Evolutionary conservation across 2,797 vertebrate species (phyloP), one percentile per base, ranked within the genome.

Genomic region (Pangasius mekongensis): DNA sequence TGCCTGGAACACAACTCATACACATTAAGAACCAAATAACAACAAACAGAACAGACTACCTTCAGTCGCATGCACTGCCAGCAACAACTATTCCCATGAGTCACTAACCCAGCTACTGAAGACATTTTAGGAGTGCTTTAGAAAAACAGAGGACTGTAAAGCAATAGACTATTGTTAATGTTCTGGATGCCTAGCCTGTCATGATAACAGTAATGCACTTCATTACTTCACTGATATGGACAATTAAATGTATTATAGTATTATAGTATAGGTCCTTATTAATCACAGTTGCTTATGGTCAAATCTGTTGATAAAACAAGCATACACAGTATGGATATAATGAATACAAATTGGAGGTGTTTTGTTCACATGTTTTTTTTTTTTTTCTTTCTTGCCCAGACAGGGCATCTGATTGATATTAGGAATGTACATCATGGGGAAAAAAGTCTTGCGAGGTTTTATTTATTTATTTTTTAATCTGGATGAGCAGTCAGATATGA

Each of bases 1-100:
- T 94, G 94, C 92, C 93, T 92, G 89, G 73, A 89, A 89, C 88
- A 33, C 86, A 84, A 85, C 76, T 66, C 81, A 58, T 78, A 83
- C 67, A 86, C 73, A 86, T 47, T 33, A 74, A 64, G 71, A 74
- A 80, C 76, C 30, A 76, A 69, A 83, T 71, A 88, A 69, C 74
- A 77, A 71, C 84, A 90, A 80, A 87, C 80, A 58, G 52, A 85
- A 60, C 20, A 84, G 69, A 73, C 77, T 60, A 76, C 33, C 58
- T 86, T 83, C 60, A 86, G 80, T 69, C 30, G 33, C 49, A 84
- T 67, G 22, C 60, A 69, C 69, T 89, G 88, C 52, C 81, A 84
- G 20, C 60, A 77, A 76, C 78, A 56, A 56, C 78, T 84, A 74
- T 39, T 87, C 71, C 88, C 62, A 78, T 60, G 85, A 84, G 85